These are phyloP conservation scores for Acomys russatus DNA, from an alignment of 2,797 vertebrate species.

Conservation along the genomic window DNA sequence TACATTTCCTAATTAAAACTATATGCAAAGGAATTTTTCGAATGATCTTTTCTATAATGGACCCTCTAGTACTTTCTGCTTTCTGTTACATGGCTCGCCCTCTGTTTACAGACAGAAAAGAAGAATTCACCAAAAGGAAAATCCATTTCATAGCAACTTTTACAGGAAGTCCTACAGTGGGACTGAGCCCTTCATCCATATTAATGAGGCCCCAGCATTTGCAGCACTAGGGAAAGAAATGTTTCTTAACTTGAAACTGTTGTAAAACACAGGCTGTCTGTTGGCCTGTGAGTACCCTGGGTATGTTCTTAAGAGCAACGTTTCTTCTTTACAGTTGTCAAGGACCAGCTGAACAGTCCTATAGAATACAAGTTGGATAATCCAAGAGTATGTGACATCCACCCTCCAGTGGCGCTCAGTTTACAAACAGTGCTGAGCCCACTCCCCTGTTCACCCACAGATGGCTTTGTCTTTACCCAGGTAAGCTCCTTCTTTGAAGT, in stretches of 20 bases:
- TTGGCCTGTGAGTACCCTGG: neutral
- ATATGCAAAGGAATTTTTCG: conserved; percentile 15
- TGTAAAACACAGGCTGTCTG: neutral
- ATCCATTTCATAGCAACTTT: neutral
- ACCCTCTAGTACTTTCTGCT: neutral
- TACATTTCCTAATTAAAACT: conserved; percentile 62
- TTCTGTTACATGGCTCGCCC: neutral
- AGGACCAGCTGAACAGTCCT: neutral
- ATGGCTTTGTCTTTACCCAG: neutral
- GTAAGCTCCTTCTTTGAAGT: neutral
- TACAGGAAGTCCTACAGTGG: neutral
- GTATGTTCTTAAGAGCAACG: neutral
- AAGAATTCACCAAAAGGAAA: neutral
- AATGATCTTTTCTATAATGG: neutral
- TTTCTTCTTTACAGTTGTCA: conserved; percentile 32
- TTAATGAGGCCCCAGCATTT: neutral
- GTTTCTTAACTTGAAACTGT: conserved; percentile 9
- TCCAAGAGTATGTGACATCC: neutral
- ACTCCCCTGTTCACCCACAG: neutral
- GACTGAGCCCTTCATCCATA: conserved; percentile 6
- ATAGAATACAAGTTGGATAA: neutral
- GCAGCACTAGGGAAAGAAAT: neutral
- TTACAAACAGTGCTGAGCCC: neutral
- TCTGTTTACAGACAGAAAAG: neutral
- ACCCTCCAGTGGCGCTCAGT: neutral